Evolutionary conservation across 2,888 invertebrate genomes (phyloP), one percentile per base, ranked within the genome.

Genomic region (Reticulitermes lucifugus): DNA sequence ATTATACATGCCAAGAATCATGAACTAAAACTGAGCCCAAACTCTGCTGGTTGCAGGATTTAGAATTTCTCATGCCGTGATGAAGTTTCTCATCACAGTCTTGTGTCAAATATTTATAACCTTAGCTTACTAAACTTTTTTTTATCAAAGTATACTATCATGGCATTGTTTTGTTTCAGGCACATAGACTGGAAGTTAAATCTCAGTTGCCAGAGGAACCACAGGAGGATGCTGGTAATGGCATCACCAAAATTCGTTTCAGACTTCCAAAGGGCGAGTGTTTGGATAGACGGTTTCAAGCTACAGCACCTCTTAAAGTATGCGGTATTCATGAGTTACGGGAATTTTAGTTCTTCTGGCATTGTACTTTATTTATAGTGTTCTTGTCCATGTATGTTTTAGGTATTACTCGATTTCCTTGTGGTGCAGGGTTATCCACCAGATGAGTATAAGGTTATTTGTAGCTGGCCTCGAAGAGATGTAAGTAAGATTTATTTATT

Each of bases 401-500:
- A 95, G 94, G 95, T 95, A 88, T 92, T 98, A 89, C 92, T 98
- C 88, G 96, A 98, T 92, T 98, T 94, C 92, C 94, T 98, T 88
- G 95, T 96, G 85, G 96, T 97, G 79, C 94, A 97, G 92, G 98
- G 98, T 86, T 98, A 95, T 91, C 96, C 97, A 87, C 93, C 94
- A 88, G 95, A 96, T 89, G 96, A 96, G 90, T 98, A 95, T 91
- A 98, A 98, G 93, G 95, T 98, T 86, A 95, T 98, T 89, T 95
- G 96, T 89, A 96, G 97, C 91, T 98, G 96, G 96, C 98, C 98
- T 90, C 94, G 98, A 90, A 95, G 96, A 94, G 98, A 98, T 94
- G 97, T 98, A 92, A 96, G 96, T 95, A 85, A 18, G 70, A 70
- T 70, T 70, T 25, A 29, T 70, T 70, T 22, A 35, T 25, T 25